Percentiles rank a stretch among this genome's conserved stretches.
Evolutionary conservation across 2,888 invertebrate genomes (phyloP).

Genomic region (Agonopterix alstromeriana): DNA sequence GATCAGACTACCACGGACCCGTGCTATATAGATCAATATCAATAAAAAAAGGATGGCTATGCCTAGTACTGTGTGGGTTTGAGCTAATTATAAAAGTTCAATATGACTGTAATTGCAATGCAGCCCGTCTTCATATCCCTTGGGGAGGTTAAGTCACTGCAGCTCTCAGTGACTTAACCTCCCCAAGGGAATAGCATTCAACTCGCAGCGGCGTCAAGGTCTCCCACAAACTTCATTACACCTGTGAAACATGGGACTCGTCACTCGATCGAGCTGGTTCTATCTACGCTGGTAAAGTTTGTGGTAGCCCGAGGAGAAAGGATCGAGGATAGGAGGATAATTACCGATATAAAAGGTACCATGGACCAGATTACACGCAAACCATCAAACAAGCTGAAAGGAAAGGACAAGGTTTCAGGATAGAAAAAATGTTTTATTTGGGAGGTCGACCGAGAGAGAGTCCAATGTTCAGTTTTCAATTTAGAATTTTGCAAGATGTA

Average conservation of each 20-base stretch:
- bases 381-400: conserved; percentile 74
- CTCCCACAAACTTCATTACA: conserved; percentile 56
- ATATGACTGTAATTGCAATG: no score
- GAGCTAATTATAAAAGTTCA: no score
- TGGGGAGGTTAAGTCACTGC: no score
- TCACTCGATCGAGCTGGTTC: conserved; percentile 40
- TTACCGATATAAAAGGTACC: conserved; percentile 62
- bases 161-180: no score
- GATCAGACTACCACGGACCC: no score
- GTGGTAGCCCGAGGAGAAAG: conserved; percentile 46
- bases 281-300: conserved; percentile 36
- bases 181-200: neutral
- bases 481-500: conserved; percentile 36
- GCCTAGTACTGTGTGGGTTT: no score
- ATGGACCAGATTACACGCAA: conserved; percentile 71
- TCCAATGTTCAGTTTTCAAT: conserved; percentile 50
- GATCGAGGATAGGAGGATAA: conserved; percentile 39
- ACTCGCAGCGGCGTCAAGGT: conserved; percentile 22
- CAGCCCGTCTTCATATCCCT: no score
- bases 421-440: conserved; percentile 7
- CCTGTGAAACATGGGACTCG: conserved; percentile 49
- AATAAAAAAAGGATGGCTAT: no score
- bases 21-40: no score
- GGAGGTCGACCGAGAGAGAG: conserved; percentile 49
- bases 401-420: conserved; percentile 27